Base-by-base conservation (phyloP, 2,888 invertebrate genomes). In the Pandemis corylana region DNA sequence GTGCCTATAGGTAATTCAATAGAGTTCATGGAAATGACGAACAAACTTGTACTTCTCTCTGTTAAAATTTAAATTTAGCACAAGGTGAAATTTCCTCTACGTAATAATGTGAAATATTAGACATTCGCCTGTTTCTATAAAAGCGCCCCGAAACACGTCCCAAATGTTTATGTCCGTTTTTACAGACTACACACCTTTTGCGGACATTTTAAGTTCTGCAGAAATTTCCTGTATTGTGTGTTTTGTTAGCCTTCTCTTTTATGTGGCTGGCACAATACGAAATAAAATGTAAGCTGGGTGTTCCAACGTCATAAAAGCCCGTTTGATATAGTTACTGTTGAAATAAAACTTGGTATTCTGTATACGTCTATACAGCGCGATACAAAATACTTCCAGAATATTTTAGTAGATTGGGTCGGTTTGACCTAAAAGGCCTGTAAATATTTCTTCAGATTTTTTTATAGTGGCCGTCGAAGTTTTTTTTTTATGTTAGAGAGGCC, bases 181-280 rank as follows among this genome's bases (percentile, higher is more conserved):
- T 64, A 13, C 68, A 68, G 56, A 56, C 68, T 53, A 2, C 15
- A 67, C 59, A 67, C 72, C 56, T 63, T 73, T n/a, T 68, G 56
- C 42, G 73, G 73, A 59, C 56, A 12, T 12, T 72, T 73, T 65
- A 65, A 65, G 49, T 72, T 28, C 63, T 44, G 7, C 72, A 59
- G 73, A 73, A 64, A 68, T 64, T 73, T n/a, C 68, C 36, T 49
- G 68, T 65, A 56, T 65, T 28, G 49, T 65, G 65, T 49, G 28
- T 65, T 65, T 65, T 49, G 46, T 49, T 10, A 10, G 12, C 64
- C 44, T 15, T 51, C 41, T 12, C 49, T 64, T 64, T 71, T 64
- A 69, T 69, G 63, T 71, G n/a, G 12, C 53, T 36, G n/a, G 28
- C 64, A 44, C 53, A 44, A 44, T 70, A 70, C 20, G 42, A 64